Percentiles rank a stretch among this genome's conserved stretches.
Evolutionary conservation across 2,797 vertebrate genomes (phyloP).

Genomic region (Etheostoma perlongum): DNA sequence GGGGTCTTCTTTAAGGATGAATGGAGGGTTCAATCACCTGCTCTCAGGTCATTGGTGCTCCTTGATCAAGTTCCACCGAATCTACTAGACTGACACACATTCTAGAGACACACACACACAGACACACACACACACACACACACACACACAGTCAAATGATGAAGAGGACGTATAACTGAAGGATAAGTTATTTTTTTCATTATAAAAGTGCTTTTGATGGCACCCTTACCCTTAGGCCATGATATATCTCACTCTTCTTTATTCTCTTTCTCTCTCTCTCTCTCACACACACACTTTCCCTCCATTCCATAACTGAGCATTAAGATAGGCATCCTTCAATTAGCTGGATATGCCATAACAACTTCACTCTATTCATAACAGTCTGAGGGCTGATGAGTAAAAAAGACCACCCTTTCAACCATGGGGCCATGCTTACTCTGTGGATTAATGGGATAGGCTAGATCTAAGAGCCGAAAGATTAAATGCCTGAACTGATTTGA

Average conservation of each 20-base stretch:
- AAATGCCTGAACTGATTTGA: slow-evolving; percentile 80
- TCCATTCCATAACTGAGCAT: slow-evolving; percentile 44
- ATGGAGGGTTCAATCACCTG: slow-evolving; percentile 67
- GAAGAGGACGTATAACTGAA: slow-evolving; percentile 46
- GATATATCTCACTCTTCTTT: slow-evolving; percentile 29
- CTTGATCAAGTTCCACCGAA: slow-evolving; percentile 66
- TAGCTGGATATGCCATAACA: slow-evolving; percentile 72
- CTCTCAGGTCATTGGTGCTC: slow-evolving; percentile 68
- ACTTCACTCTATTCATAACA: slow-evolving; percentile 52
- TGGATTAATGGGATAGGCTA: slow-evolving; percentile 76
- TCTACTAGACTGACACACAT: slow-evolving; percentile 47
- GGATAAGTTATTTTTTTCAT: slow-evolving; percentile 52
- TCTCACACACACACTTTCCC: slow-evolving; percentile 12
- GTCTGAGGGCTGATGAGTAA: slow-evolving; percentile 59
- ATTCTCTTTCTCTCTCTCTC: neutral
- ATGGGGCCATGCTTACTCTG: slow-evolving; percentile 17
- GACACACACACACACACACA: slow-evolving; percentile 24
- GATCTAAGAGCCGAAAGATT: slow-evolving; percentile 77
- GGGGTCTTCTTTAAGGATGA: slow-evolving; percentile 54
- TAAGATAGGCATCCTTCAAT: slow-evolving; percentile 75
- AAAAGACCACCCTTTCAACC: slow-evolving; percentile 66
- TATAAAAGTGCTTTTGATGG: slow-evolving; percentile 57
- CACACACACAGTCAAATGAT: slow-evolving; percentile 30
- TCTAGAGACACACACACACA: slow-evolving; percentile 14
- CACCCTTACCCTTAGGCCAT: slow-evolving; percentile 40